phyloP scores from a whole-genome alignment of 2,888 invertebrate genomes.

The Archips xylosteana region DNA sequence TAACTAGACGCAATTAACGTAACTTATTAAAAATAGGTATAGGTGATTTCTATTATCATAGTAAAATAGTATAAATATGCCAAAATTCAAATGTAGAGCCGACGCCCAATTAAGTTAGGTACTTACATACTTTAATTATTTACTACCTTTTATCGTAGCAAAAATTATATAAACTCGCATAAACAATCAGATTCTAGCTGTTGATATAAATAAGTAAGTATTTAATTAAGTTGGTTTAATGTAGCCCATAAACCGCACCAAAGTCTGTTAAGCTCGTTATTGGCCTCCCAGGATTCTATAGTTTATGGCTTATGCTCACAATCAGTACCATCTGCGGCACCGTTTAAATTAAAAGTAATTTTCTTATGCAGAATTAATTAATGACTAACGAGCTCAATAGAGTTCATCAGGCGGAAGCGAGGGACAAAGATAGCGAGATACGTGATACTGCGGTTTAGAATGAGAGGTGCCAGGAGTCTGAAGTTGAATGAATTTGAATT shows the following conservation, averaged over 20 bases:
- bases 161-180: background rate
- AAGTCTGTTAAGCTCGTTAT: slow-evolving; percentile 31
- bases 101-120: too few relatives aligned
- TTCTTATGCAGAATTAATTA: slow-evolving; percentile 86
- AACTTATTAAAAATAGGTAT: too few relatives aligned
- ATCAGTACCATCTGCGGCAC: slow-evolving; percentile 76
- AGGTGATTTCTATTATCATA: too few relatives aligned
- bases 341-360: slow-evolving; percentile 85
- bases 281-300: slow-evolving; percentile 33
- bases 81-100: too few relatives aligned
- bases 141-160: too few relatives aligned
- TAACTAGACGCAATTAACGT: too few relatives aligned
- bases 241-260: slow-evolving; percentile 24
- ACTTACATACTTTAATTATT: too few relatives aligned
- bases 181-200: slow-evolving; percentile 28
- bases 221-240: slow-evolving; percentile 26
- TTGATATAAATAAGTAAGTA: slow-evolving; percentile 9
- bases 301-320: slow-evolving; percentile 43
- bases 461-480: slow-evolving; percentile 63
- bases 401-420: slow-evolving; percentile 84
- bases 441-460: slow-evolving; percentile 49
- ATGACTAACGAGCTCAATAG: slow-evolving; percentile 86
- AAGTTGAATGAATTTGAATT: slow-evolving; percentile 86
- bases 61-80: too few relatives aligned
- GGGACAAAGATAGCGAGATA: slow-evolving; percentile 57